Base-by-base conservation (phyloP, 1,140 invertebrate genomes). In the Pogonomyrmex barbatus region DNA sequence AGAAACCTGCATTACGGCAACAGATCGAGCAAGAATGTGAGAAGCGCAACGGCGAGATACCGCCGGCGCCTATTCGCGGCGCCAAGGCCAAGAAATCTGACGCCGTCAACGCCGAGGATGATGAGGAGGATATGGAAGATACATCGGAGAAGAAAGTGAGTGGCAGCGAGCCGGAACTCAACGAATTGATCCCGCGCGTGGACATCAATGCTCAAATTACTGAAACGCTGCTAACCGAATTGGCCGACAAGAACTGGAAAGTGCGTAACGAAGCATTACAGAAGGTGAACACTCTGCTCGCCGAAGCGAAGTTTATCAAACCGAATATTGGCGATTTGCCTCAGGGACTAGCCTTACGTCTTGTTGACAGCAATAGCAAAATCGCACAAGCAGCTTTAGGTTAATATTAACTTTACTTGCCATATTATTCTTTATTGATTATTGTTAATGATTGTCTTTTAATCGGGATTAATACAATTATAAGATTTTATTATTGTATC, bases 221-320 rank as follows among this genome's bases (percentile, higher is more conserved):
- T 1, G 97, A 98, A 82, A 93, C 96, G 0, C 94, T 99, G 0
- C 94, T 99, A 0, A 96, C 96, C 58, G 98, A 99, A 94, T 95
- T 99, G 82, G 96, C 96, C 42, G 98, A 99, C 94, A 99, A 99
- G 94, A 98, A 99, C 94, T 99, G 98, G 98, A 99, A 99, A 95
- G 96, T 98, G 8, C 96, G 98, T 71, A 97, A 97, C 89, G 98
- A 99, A 95, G 97, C 97, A 2, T 93, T 99, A 30, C 97, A 97
- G 87, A 98, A 98, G 95, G 93, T 99, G 8, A 96, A 95, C 67
- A 96, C 95, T 17, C 97, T 99, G 77, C 95, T 98, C 33, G 96
- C 95, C 45, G 97, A 98, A 67, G 96, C 97, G 0, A 97, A 97
- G 88, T 97, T 97, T 52, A 98, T 99, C 71, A 98, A 97, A 88